Percentiles rank a stretch among this genome's conserved stretches.
phyloP scores from a whole-genome alignment of 2,797 vertebrate genomes.

The Xyrichtys novacula region DNA sequence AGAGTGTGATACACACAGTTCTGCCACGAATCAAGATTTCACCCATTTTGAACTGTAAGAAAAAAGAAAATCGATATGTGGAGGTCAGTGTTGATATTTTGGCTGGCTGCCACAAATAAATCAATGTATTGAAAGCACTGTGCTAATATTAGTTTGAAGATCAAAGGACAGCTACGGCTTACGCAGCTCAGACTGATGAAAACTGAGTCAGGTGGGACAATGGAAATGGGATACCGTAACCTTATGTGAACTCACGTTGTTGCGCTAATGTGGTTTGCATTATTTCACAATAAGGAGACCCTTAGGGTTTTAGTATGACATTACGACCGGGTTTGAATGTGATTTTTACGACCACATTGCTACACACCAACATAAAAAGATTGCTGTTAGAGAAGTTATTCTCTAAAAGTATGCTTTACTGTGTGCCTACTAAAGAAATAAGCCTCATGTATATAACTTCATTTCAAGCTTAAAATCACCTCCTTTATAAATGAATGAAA shows the following conservation, averaged over 20 bases:
- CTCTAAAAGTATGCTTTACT: slow-evolving; percentile 7
- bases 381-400: slow-evolving; percentile 9
- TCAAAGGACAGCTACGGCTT: not conserved
- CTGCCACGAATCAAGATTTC: slow-evolving; percentile 1
- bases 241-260: slow-evolving; percentile 12
- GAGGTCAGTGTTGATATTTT: slow-evolving; percentile 5
- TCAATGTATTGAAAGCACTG: slow-evolving; percentile 3
- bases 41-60: not conserved
- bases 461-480: slow-evolving; percentile 14
- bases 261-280: slow-evolving; percentile 4
- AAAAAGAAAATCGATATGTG: not conserved
- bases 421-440: slow-evolving; percentile 18
- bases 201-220: slow-evolving; percentile 9
- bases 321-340: slow-evolving; percentile 7
- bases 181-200: slow-evolving; percentile 14
- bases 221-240: not conserved
- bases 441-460: slow-evolving; percentile 18
- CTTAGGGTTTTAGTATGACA: not conserved
- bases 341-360: slow-evolving; percentile 12
- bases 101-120: not conserved
- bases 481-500: slow-evolving; percentile 12
- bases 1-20: not conserved
- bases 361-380: slow-evolving; percentile 6
- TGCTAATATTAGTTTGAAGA: not conserved
- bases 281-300: not conserved